These are phyloP conservation scores for Notarius lentiginosus DNA, from an alignment of 2,113 vertebrate genomes.

Conservation along the genomic window DNA sequence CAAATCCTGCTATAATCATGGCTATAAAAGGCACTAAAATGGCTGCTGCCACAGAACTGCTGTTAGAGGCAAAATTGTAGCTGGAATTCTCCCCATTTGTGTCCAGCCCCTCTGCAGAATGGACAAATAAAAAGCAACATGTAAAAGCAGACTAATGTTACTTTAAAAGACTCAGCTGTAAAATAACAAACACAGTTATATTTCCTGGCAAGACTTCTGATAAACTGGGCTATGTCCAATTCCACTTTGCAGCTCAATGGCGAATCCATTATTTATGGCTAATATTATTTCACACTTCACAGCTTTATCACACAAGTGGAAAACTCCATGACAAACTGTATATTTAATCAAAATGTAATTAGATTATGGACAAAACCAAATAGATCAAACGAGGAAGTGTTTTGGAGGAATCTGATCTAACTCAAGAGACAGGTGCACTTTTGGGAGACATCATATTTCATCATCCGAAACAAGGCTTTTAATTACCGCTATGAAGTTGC, in stretches of 20 bases:
- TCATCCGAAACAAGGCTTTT: conserved; percentile 65
- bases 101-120: conserved; percentile 75
- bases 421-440: conserved; percentile 43
- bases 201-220: neutral
- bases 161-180: neutral
- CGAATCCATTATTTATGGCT: conserved; percentile 32
- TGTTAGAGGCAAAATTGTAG: conserved; percentile 95
- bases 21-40: conserved; percentile 99
- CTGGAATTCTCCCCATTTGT: conserved; percentile 78
- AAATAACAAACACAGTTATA: neutral
- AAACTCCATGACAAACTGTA: conserved; percentile 23
- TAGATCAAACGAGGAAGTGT: conserved; percentile 29
- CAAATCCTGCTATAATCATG: conserved; percentile 98
- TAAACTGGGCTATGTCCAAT: conserved; percentile 28
- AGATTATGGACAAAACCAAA: conserved; percentile 34
- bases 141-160: neutral
- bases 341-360: conserved; percentile 31
- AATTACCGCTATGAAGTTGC: conserved; percentile 64
- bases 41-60: conserved; percentile 97
- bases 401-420: conserved; percentile 30
- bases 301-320: conserved; percentile 19
- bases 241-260: conserved; percentile 16
- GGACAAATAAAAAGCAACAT: conserved; percentile 16
- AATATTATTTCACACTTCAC: conserved; percentile 31
- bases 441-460: conserved; percentile 56